Conservation (phyloP, 1,140 invertebrate species). For the Idris sp. region DNA sequence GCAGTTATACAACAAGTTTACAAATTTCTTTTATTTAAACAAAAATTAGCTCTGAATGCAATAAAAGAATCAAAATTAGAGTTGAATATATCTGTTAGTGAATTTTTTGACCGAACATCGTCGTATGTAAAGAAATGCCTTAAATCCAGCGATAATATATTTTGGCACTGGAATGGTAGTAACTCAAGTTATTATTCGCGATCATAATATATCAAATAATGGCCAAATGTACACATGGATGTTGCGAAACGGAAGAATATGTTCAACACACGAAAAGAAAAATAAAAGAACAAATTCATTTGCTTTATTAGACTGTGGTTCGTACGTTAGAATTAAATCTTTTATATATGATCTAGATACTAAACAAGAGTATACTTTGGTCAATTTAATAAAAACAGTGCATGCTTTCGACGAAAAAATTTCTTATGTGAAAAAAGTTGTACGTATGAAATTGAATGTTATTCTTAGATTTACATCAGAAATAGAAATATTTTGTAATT, state of each 20-base stretch:
- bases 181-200: no score
- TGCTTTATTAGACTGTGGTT: constrained; percentile 1
- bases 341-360: constrained; percentile 1
- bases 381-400: background rate
- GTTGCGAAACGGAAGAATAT: no score
- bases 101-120: background rate
- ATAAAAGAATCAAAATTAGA: constrained; percentile 3
- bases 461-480: no score
- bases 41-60: no score
- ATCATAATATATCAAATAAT: background rate
- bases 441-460: no score
- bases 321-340: background rate
- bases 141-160: no score
- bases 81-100: background rate
- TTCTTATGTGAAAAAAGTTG: constrained; percentile 11
- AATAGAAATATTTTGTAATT: no score
- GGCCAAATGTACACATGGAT: no score
- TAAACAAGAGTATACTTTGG: background rate
- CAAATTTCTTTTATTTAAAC: no score
- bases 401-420: constrained; percentile 3
- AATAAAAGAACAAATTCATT: constrained; percentile 2
- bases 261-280: no score
- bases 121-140: no score
- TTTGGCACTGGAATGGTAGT: background rate
- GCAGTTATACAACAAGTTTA: no score